Evolutionary conservation across 2,113 vertebrate genomes (phyloP), one percentile per base, ranked within the genome.

Genomic region (Recurvirostra avosetta): DNA sequence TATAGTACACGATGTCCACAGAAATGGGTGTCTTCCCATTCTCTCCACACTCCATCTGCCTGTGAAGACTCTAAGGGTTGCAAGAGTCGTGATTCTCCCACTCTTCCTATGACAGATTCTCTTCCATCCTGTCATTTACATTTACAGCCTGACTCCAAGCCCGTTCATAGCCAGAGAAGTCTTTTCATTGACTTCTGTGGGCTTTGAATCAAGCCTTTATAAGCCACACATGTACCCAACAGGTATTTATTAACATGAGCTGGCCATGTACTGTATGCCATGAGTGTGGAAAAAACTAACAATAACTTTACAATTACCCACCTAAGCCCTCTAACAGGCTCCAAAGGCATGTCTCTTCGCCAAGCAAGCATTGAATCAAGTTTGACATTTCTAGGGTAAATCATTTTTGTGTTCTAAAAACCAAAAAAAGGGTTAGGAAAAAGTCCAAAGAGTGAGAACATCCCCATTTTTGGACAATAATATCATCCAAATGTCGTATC

Each of bases 341-440:
- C 95, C 92, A 95, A 96, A 96, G 38, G 11, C 91, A 96, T 34
- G 80, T 86, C 84, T 96, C 87, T 89, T 94, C 0, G 67, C 96
- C 97, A 97, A 95, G 86, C 77, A 91, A 94, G 91, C 91, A 94
- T 71, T 97, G 95, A 97, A 97, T 97, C 91, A 97, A 97, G 90
- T 97, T 95, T 96, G 96, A 97, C 94, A 96, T 94, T 97, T 97
- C 91, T 96, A 91, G 92, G 84, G 96, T 97, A 97, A 95, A 97
- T 95, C 89, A 95, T 90, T 94, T 95, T 92, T 95, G 80, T 85
- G 80, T 92, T 97, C 84, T 97, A 70, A 95, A 94, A 95, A 82
- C 62, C 49, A 66, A 94, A 95, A 96, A 95, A 94, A 85, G 26
- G 50, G 45, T 79, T 95, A 90, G 94, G 95, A 96, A 97, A 90